A percentile compares a stretch with the other conserved stretches of the same genome.
Conservation (phyloP, 2,113 vertebrate species). For the Macheiramphus alcinus region DNA sequence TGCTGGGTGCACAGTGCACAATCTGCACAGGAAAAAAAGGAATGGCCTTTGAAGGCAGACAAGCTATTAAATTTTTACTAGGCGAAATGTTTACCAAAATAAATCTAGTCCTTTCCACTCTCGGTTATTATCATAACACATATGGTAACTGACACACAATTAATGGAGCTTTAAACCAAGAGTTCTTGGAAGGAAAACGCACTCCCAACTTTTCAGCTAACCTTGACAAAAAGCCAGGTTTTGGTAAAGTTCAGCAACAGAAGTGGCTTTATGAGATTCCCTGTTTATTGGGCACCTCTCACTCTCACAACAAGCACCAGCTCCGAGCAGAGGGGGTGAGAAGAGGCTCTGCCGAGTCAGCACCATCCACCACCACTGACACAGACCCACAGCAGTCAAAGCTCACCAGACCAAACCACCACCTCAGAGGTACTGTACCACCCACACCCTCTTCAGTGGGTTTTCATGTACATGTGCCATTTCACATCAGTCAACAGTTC, state of each 20-base stretch:
- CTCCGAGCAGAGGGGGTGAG: neutral
- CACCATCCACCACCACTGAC: neutral
- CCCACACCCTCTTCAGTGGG: neutral
- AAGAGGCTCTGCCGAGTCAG: neutral
- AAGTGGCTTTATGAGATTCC: neutral
- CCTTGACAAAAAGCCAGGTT: neutral
- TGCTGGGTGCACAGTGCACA: neutral
- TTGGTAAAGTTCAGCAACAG: neutral
- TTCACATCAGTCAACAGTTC: neutral
- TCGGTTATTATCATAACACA: conserved; percentile 30
- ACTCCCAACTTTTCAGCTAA: neutral
- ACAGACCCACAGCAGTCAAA: neutral
- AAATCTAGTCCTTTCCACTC: conserved; percentile 33
- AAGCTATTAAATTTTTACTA: conserved; percentile 38
- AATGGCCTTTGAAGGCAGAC: neutral
- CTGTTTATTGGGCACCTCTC: neutral
- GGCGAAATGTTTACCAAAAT: conserved; percentile 29
- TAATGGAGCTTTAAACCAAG: conserved; percentile 32
- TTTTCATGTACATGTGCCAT: neutral
- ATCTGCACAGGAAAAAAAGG: neutral
- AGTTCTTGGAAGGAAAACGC: neutral
- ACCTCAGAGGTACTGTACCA: neutral
- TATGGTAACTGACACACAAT: neutral
- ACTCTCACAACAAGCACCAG: neutral
- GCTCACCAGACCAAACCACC: neutral